Conservation (phyloP, 2,797 vertebrate species). For the Enteromius paludinosus region DNA sequence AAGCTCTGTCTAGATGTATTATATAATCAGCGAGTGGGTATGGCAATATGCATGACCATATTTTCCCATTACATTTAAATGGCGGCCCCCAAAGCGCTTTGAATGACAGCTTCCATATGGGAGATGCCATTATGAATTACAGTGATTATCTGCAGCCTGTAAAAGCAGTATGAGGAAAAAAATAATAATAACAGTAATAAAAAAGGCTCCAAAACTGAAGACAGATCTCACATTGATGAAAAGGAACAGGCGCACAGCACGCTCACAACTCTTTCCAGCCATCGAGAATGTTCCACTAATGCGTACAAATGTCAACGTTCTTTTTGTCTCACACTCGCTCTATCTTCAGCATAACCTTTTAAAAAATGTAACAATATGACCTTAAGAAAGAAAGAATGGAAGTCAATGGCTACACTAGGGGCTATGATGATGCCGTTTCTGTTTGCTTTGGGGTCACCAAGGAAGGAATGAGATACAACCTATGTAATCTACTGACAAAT, state of each 20-base stretch:
- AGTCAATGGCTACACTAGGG: constrained; percentile 38
- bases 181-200: constrained; percentile 29
- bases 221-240: constrained; percentile 37
- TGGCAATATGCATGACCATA: constrained; percentile 44
- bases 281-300: constrained; percentile 57
- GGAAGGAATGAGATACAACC: constrained; percentile 54
- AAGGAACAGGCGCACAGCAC: constrained; percentile 6
- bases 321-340: constrained; percentile 51
- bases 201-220: constrained; percentile 39
- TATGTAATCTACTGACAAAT: constrained; percentile 68
- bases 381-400: constrained; percentile 56
- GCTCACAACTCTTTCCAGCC: constrained; percentile 24
- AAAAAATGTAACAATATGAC: constrained; percentile 64
- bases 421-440: constrained; percentile 35
- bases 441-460: constrained; percentile 33
- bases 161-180: constrained; percentile 31
- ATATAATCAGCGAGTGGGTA: constrained; percentile 43
- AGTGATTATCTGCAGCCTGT: constrained; percentile 49
- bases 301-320: constrained; percentile 62
- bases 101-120: constrained; percentile 53
- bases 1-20: constrained; percentile 31
- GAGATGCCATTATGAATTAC: constrained; percentile 51
- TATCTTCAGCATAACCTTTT: constrained; percentile 64
- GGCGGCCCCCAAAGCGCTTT: constrained; percentile 45
- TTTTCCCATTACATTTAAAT: constrained; percentile 52